Percentiles rank a stretch among this genome's conserved stretches.
phyloP scores from a whole-genome alignment of 2,888 invertebrate genomes.

The Formica aserva region DNA sequence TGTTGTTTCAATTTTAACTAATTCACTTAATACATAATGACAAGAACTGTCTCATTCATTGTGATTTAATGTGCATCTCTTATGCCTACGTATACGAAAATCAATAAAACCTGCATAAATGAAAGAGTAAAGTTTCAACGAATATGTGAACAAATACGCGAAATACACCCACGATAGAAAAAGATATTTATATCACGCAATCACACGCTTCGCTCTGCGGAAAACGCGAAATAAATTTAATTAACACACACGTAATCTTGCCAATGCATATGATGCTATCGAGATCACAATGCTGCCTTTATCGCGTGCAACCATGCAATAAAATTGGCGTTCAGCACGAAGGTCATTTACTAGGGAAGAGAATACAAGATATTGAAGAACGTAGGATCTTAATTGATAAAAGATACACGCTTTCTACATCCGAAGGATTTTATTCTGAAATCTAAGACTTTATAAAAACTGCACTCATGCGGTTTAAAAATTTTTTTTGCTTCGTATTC shows the following conservation, averaged over 20 bases:
- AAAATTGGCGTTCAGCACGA: conserved; percentile 61
- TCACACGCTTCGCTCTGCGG: background rate
- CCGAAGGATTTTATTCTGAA: background rate
- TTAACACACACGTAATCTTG: conserved; percentile 46
- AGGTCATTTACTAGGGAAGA: conserved; percentile 33
- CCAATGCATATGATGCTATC: conserved; percentile 22
- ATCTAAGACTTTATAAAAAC: background rate
- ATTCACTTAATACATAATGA: background rate
- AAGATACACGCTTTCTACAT: background rate
- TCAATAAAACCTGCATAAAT: conserved; percentile 9
- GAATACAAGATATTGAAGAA: conserved; percentile 28
- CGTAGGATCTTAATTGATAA: conserved; percentile 25
- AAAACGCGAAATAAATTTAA: conserved; percentile 62
- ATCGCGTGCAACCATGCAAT: conserved; percentile 57
- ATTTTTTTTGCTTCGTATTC: background rate
- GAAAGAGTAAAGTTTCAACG: conserved; percentile 38
- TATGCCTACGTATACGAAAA: conserved; percentile 6
- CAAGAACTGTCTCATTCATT: background rate
- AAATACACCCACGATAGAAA: conserved; percentile 5
- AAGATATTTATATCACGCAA: conserved; percentile 17
- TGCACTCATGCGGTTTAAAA: background rate
- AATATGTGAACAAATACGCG: conserved; percentile 1
- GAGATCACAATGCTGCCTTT: conserved; percentile 41
- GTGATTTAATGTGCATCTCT: background rate
- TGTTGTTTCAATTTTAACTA: background rate